phyloP scores from a whole-genome alignment of 2,888 invertebrate genomes.

The Scaptomyza flava region DNA sequence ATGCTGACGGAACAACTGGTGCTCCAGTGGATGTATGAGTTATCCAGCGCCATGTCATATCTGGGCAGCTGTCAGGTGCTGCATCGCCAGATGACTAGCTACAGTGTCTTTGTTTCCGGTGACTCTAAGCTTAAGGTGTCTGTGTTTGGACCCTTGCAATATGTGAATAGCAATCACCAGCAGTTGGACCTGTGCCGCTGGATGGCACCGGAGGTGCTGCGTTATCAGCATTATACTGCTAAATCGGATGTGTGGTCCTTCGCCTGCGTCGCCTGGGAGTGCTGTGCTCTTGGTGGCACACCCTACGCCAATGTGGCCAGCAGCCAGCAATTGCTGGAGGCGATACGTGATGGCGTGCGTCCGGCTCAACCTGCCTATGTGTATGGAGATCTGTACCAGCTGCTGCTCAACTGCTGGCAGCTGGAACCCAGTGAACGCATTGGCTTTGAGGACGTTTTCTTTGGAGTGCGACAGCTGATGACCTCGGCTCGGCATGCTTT shows the following conservation, averaged over 20 bases:
- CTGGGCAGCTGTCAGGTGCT: conserved; percentile 88
- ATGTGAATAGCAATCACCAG: conserved; percentile 86
- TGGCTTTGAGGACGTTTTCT: conserved; percentile 87
- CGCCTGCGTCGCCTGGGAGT: conserved; percentile 93
- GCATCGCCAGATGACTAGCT: conserved; percentile 90
- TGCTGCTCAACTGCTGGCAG: conserved; percentile 94
- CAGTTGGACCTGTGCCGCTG: conserved; percentile 91
- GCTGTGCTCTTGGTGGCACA: conserved; percentile 91
- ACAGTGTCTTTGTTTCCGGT: conserved; percentile 89
- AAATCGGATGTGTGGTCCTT: conserved; percentile 94
- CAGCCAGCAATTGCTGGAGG: conserved; percentile 88
- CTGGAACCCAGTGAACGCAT: conserved; percentile 92
- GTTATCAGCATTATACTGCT: conserved; percentile 87
- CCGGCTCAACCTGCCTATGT: conserved; percentile 90
- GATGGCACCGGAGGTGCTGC: conserved; percentile 91
- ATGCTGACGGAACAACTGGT: conserved; percentile 87
- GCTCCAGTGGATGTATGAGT: conserved; percentile 88
- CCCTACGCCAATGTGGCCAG: conserved; percentile 89
- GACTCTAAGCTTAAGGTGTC: conserved; percentile 89
- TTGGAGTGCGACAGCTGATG: conserved; percentile 83
- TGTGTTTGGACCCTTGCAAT: conserved; percentile 90
- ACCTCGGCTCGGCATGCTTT: conserved; percentile 83
- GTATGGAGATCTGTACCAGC: conserved; percentile 91
- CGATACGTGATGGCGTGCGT: conserved; percentile 89
- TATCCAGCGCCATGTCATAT: conserved; percentile 90